Percentiles rank a stretch among this genome's conserved stretches.
Evolutionary conservation across 2,797 vertebrate species (phyloP).

Genomic region (Amblyraja radiata): DNA sequence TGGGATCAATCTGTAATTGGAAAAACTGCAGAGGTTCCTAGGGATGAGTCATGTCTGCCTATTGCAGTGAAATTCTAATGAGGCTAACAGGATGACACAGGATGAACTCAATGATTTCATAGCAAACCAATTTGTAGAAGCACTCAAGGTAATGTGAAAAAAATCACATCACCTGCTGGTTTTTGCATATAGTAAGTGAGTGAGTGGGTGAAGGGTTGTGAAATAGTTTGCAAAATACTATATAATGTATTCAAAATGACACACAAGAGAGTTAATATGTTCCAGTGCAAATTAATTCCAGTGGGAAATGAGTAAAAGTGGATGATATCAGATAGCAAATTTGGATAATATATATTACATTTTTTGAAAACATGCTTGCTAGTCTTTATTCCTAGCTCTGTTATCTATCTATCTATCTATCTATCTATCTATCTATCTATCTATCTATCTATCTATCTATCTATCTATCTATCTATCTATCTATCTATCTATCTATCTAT

Average conservation of each 20-base stretch:
- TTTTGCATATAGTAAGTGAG: neutral
- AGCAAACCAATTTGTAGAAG: constrained; percentile 20
- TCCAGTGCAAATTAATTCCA: neutral
- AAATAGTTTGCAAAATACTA: neutral
- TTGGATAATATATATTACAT: neutral
- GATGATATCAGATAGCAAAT: constrained; percentile 10
- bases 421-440: no score
- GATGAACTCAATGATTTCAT: neutral
- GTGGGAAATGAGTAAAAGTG: neutral
- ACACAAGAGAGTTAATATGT: neutral
- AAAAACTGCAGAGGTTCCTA: constrained; percentile 13
- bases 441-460: no score
- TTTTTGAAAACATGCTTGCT: neutral
- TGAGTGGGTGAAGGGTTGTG: neutral
- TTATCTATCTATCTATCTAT: neutral
- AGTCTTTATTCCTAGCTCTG: neutral
- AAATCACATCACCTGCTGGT: neutral
- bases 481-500: no score
- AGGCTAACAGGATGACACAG: neutral
- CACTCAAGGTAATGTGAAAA: neutral
- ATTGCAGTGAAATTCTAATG: neutral
- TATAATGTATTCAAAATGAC: constrained; percentile 9
- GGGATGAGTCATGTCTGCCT: constrained; percentile 25
- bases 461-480: no score
- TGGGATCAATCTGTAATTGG: neutral